Conservation (phyloP, 1,140 invertebrate genomes). For the Dryas iulia region DNA sequence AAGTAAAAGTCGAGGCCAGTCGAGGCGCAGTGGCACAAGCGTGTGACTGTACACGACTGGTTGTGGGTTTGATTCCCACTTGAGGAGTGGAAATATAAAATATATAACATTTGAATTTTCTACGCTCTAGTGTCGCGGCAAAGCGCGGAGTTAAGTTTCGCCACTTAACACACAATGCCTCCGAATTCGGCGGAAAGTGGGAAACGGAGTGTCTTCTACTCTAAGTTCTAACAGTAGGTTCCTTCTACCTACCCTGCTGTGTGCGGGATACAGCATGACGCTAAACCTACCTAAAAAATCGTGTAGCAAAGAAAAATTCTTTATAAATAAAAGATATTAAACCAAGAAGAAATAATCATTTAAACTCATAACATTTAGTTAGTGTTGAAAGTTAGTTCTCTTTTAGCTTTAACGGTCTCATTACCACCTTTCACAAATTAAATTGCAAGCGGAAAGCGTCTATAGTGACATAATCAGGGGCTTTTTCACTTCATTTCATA, state of each 20-base stretch:
- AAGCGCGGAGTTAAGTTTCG: too few species aligned
- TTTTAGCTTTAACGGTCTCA: background rate
- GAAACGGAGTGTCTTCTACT: background rate
- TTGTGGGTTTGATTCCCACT: too few species aligned
- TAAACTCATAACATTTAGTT: background rate
- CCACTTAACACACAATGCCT: too few species aligned
- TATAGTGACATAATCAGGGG: conserved; percentile 1
- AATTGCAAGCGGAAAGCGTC: background rate
- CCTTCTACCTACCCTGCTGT: too few species aligned
- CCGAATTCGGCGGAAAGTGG: background rate
- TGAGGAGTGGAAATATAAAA: too few species aligned
- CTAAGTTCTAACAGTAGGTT: background rate
- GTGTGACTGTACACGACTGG: too few species aligned
- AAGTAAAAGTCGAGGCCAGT: too few species aligned
- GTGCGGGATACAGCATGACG: background rate
- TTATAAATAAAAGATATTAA: too few species aligned
- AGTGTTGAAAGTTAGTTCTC: background rate
- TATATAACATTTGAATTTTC: too few species aligned
- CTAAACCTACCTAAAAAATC: too few species aligned
- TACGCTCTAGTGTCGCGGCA: too few species aligned
- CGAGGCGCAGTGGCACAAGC: too few species aligned
- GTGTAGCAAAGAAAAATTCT: background rate
- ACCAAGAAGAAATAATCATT: background rate
- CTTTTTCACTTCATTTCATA: background rate
- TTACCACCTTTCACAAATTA: background rate